A percentile compares a stretch with the other conserved stretches of the same genome.
phyloP scores from a whole-genome alignment of 2,797 vertebrate species.

The Sylvilagus floridanus region DNA sequence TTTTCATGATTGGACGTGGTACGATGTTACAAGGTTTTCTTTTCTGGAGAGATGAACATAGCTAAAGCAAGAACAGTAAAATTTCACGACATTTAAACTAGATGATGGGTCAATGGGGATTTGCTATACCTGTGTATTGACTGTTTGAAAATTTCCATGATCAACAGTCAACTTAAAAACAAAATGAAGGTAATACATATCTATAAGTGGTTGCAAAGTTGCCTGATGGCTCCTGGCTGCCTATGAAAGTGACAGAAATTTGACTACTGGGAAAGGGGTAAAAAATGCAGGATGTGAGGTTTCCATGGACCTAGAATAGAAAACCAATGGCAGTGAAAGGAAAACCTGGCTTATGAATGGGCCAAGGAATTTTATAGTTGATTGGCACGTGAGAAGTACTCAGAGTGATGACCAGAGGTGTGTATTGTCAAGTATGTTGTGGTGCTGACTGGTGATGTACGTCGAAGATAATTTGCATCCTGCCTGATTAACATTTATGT shows the following conservation, averaged over 20 bases:
- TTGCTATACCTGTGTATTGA: neutral
- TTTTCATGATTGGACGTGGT: neutral
- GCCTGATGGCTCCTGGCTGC: neutral
- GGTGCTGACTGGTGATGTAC: neutral
- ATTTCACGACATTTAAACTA: constrained; percentile 10
- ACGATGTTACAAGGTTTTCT: constrained; percentile 7
- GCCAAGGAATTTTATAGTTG: neutral
- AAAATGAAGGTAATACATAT: constrained; percentile 23
- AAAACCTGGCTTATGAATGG: neutral
- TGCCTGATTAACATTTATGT: neutral
- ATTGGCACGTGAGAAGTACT: neutral
- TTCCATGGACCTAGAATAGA: neutral
- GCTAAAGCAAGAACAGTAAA: constrained; percentile 1
- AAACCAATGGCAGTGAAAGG: neutral
- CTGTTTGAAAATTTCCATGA: neutral
- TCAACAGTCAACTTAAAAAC: constrained; percentile 18
- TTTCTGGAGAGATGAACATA: neutral
- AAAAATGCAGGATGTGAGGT: neutral
- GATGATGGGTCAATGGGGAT: neutral
- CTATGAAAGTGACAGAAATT: neutral
- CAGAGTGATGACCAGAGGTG: neutral
- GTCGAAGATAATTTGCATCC: neutral
- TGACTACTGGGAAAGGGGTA: neutral
- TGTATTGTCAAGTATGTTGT: neutral
- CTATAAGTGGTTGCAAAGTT: neutral